phyloP scores from a whole-genome alignment of 1,140 invertebrate genomes.

The Diabrotica virgifera region DNA sequence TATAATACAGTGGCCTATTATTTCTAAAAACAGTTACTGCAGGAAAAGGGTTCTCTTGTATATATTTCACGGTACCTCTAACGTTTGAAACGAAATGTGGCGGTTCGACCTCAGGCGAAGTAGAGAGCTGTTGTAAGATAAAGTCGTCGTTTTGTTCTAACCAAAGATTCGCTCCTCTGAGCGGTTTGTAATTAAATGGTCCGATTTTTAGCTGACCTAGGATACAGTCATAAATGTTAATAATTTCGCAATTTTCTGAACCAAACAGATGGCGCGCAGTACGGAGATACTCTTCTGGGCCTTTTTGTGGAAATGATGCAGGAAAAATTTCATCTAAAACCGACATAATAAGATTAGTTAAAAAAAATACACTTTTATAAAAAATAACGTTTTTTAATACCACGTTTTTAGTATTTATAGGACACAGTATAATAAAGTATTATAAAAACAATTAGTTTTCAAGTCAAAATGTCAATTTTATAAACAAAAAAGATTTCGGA shows the following conservation, averaged over 20 bases:
- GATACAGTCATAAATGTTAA: slow-evolving; percentile 87
- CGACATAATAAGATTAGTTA: too few species aligned
- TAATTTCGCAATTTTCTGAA: slow-evolving; percentile 68
- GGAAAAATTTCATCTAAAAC: slow-evolving; percentile 82
- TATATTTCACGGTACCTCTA: slow-evolving; percentile 83
- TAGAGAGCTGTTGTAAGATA: slow-evolving; percentile 88
- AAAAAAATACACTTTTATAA: too few species aligned
- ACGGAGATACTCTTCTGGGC: slow-evolving; percentile 81
- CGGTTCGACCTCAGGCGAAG: slow-evolving; percentile 87
- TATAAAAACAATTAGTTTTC: too few species aligned
- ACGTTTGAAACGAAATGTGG: slow-evolving; percentile 81
- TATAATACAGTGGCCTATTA: slow-evolving; percentile 85
- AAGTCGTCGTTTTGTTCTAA: slow-evolving; percentile 87
- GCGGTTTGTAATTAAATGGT: slow-evolving; percentile 90
- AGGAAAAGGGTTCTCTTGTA: slow-evolving; percentile 93
- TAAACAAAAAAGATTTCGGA: too few species aligned
- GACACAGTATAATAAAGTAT: too few species aligned
- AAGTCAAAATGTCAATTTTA: too few species aligned
- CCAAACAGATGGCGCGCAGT: slow-evolving; percentile 79
- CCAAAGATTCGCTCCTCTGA: slow-evolving; percentile 86
- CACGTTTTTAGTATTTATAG: too few species aligned
- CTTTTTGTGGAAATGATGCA: slow-evolving; percentile 89
- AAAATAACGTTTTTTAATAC: too few species aligned
- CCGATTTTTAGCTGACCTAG: slow-evolving; percentile 83
- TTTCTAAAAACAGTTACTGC: slow-evolving; percentile 90